Conservation (phyloP, 2,888 invertebrate genomes). For the Tipula helvola region DNA sequence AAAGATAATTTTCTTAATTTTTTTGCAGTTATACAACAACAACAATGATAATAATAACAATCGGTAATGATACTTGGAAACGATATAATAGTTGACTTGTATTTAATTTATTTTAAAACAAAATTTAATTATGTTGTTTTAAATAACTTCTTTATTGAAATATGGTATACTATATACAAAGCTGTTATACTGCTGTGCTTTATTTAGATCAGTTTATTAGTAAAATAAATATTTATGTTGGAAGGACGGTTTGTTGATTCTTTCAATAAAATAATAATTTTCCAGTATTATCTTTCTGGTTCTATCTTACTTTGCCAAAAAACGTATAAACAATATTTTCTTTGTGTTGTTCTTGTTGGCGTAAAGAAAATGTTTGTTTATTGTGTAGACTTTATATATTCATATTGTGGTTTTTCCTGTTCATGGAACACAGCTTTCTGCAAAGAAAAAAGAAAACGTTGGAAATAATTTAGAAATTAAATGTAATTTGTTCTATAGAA, state of each 20-base stretch:
- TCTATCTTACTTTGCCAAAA: neutral
- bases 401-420: neutral
- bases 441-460: neutral
- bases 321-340: neutral
- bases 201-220: neutral
- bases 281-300: neutral
- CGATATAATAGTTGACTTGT: neutral
- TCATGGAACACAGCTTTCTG: neutral
- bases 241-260: neutral
- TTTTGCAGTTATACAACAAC: neutral
- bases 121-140: neutral
- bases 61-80: neutral
- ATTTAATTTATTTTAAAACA: neutral
- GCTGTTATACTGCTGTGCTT: neutral
- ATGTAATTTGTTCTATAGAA: neutral
- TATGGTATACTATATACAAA: neutral
- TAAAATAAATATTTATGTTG: neutral
- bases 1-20: neutral
- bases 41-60: neutral
- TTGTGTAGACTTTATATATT: neutral
- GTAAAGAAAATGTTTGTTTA: neutral
- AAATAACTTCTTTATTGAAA: neutral
- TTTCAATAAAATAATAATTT: neutral
- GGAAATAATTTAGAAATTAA: neutral
- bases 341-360: neutral